A percentile compares a stretch with the other conserved stretches of the same genome.
Evolutionary conservation across 2,797 vertebrate genomes (phyloP).

Genomic region (Gobionotothen gibberifrons): DNA sequence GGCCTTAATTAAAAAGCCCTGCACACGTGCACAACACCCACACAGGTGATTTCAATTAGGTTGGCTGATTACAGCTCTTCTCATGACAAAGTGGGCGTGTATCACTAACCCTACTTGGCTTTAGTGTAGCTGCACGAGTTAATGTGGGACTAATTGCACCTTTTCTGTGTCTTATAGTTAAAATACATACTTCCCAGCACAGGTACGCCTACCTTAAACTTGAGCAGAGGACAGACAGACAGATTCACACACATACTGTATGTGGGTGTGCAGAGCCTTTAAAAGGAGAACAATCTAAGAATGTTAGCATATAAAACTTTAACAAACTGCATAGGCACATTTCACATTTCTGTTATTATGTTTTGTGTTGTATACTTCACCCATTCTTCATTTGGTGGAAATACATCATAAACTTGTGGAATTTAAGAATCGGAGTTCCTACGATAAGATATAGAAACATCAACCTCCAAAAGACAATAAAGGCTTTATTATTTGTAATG

Average conservation of each 20-base stretch:
- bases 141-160: not conserved
- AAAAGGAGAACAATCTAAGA: slow-evolving; percentile 3
- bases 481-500: not conserved
- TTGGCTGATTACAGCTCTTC: slow-evolving; percentile 1
- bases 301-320: not conserved
- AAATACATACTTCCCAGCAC: slow-evolving; percentile 20
- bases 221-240: slow-evolving; percentile 13
- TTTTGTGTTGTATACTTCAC: not conserved
- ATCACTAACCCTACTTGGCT: not conserved
- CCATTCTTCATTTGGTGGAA: not conserved
- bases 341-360: not conserved
- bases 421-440: not conserved
- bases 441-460: not conserved
- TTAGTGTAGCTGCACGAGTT: not conserved
- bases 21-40: slow-evolving; percentile 1
- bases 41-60: not conserved
- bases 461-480: not conserved
- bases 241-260: slow-evolving; percentile 27
- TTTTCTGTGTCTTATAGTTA: not conserved
- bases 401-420: not conserved
- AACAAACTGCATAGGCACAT: not conserved
- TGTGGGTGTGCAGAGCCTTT: slow-evolving; percentile 14
- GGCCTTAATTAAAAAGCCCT: slow-evolving; percentile 8
- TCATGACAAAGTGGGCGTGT: not conserved
- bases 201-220: slow-evolving; percentile 19